phyloP scores from a whole-genome alignment of 2,888 invertebrate genomes.

The Melanchra persicariae region DNA sequence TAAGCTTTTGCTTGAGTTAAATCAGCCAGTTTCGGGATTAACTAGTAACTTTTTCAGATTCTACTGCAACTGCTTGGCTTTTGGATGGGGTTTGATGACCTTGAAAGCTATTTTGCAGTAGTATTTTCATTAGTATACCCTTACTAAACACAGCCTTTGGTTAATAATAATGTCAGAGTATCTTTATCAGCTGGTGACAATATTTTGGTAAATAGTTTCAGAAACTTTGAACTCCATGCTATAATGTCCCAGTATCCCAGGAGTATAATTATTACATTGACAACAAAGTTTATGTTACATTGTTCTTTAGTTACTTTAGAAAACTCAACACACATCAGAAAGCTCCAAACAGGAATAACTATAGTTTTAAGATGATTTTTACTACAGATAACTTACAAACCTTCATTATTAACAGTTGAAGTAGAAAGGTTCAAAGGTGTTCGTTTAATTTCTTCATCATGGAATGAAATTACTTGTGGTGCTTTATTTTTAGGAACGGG shows the following conservation, averaged over 20 bases:
- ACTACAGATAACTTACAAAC: conserved; percentile 53
- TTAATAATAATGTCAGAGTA: background rate
- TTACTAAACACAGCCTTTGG: background rate
- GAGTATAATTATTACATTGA: background rate
- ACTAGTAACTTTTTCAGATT: background rate
- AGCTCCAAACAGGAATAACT: background rate
- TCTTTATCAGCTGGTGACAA: background rate
- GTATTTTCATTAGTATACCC: background rate
- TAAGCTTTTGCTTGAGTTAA: background rate
- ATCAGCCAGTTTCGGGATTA: background rate
- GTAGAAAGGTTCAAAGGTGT: conserved; percentile 65
- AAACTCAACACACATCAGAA: background rate
- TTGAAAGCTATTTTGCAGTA: too few species aligned
- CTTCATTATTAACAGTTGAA: conserved; percentile 63
- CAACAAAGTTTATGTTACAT: background rate
- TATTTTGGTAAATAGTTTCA: too few species aligned
- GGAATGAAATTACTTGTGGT: conserved; percentile 77
- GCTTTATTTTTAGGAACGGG: conserved; percentile 76
- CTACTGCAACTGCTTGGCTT: background rate
- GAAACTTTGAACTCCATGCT: background rate
- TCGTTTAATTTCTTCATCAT: conserved; percentile 83
- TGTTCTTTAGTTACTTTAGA: background rate
- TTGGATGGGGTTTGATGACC: background rate
- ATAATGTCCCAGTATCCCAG: background rate
- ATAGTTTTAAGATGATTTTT: background rate